Base-by-base conservation (phyloP, 2,888 invertebrate species). In the Heliconius ismenius region DNA sequence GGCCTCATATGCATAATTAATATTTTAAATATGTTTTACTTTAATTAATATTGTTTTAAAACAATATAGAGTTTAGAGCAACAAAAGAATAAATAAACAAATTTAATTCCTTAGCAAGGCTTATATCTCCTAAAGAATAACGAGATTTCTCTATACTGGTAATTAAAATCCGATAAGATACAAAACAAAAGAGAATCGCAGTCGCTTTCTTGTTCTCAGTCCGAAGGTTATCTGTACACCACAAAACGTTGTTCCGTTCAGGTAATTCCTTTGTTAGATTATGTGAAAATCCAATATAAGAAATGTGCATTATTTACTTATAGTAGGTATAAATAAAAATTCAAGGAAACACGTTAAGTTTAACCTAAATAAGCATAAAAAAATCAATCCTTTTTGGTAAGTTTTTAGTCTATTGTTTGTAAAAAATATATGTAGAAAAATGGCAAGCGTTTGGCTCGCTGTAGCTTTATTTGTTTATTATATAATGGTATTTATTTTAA, bases 101-200 rank as follows among this genome's bases (percentile, higher is more conserved):
- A 92, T 92, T 54, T 7, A 70, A 70, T 58, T 58, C 36, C n/a
- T 24, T 91, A 92, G 89, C 89, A 89, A 86, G 85, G 84, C 86
- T 87, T 88, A 90, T 88, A 91, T 91, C 91, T 89, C 91, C 91
- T 91, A 92, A 92, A 91, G 92, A 86, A 91, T 91, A 93, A 93
- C 91, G 85, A 92, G 92, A 92, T 92, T 92, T 91, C 92, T 91
- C 90, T 91, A 91, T 91, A 89, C 87, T 86, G 88, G 91, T 93
- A 93, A 93, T 94, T 93, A 93, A 93, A 94, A 93, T 93, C 92
- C 88, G 93, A 93, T 94, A 93, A 93, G 92, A 92, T 90, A 89
- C 90, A 88, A 92, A 92, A 93, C 92, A 93, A 93, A 93, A 91
- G 91, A 83, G 88, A 86, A 86, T 89, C 88, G 87, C 86, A 84